Conservation (phyloP, 1,140 invertebrate genomes). For the Sarcophaga peregrina region DNA sequence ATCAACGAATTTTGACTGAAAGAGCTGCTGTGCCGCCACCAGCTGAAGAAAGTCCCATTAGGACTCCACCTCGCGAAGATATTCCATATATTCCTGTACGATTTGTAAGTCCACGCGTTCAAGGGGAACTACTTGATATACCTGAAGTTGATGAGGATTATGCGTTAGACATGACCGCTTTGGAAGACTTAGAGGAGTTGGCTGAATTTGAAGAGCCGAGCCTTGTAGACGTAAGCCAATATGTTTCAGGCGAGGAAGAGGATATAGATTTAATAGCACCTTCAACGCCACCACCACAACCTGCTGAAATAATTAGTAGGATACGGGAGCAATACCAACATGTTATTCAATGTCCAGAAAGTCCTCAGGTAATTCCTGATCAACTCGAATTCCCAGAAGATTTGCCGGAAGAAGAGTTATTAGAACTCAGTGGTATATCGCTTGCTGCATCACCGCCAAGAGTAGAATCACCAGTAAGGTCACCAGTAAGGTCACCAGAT, state of each 20-base stretch:
- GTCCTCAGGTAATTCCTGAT: background rate
- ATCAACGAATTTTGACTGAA: background rate
- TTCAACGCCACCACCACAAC: background rate
- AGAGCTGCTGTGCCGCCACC: background rate
- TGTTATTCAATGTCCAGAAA: background rate
- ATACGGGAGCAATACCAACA: conserved; percentile 23
- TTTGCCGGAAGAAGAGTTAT: background rate
- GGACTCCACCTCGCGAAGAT: background rate
- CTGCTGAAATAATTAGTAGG: background rate
- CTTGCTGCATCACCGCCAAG: background rate
- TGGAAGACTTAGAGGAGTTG: background rate
- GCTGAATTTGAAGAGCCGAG: background rate
- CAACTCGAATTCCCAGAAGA: background rate
- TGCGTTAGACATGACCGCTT: background rate
- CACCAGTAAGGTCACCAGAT: background rate
- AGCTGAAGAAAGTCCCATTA: background rate
- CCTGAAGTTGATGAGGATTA: background rate
- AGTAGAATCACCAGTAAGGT: background rate
- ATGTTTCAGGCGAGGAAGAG: background rate
- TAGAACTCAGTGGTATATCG: conserved; percentile 10
- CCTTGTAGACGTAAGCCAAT: background rate
- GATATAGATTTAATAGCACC: background rate
- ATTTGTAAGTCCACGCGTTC: background rate
- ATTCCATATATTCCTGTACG: background rate
- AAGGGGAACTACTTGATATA: background rate